Evolutionary conservation across 2,797 vertebrate species (phyloP).

Genomic region (Tenualosa thibaudeaui): DNA sequence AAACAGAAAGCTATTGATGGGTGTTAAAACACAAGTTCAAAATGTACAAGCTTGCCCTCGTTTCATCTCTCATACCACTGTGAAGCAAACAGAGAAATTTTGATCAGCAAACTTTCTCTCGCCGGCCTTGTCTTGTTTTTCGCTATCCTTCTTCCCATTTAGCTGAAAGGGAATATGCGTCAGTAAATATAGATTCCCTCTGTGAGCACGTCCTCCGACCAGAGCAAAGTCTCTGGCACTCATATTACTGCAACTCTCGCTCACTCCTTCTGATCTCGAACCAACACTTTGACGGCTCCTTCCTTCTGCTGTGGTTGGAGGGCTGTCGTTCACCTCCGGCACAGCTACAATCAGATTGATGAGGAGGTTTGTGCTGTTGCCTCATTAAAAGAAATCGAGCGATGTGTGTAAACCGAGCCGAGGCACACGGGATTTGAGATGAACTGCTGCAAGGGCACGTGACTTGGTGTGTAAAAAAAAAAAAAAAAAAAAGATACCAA

Average conservation of each 20-base stretch:
- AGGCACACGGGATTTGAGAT: background rate
- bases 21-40: background rate
- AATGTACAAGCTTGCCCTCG: background rate
- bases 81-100: background rate
- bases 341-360: constrained; percentile 14
- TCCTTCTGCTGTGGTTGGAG: constrained; percentile 1
- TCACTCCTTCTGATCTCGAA: background rate
- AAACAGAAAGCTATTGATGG: constrained; percentile 18
- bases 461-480: background rate
- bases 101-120: background rate
- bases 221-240: constrained; percentile 8
- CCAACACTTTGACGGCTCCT: background rate
- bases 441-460: background rate
- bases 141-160: background rate
- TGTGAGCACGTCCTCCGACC: background rate
- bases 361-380: background rate
- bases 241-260: background rate
- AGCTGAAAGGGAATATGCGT: constrained; percentile 14
- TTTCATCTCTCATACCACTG: background rate
- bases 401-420: background rate
- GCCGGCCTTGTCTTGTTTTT: background rate
- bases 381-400: background rate
- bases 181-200: constrained; percentile 17
- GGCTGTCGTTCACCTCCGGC: background rate
- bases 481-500: background rate